Evolutionary conservation across 1,140 invertebrate genomes (phyloP).

Genomic region (Chironomus tepperi): DNA sequence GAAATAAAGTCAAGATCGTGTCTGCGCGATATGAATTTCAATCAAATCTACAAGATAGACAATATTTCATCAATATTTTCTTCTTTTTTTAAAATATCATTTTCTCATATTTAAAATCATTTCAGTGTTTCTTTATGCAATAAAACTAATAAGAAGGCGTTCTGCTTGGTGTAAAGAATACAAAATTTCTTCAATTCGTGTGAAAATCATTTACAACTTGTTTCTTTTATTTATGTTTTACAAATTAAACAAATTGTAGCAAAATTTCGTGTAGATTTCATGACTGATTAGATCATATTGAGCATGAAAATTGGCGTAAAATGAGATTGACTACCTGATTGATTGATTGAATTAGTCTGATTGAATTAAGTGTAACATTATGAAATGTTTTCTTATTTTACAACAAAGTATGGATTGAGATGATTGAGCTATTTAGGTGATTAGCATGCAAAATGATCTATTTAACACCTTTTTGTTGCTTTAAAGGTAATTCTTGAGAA

Average conservation of each 20-base stretch:
- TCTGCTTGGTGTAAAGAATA: background rate
- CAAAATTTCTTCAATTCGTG: background rate
- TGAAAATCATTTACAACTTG: background rate
- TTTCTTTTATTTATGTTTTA: background rate
- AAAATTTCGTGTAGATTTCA: too few relatives aligned
- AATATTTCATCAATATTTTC: background rate
- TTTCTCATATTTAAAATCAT: background rate
- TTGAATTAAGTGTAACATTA: too few relatives aligned
- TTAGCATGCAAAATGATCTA: too few relatives aligned
- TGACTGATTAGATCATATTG: too few relatives aligned
- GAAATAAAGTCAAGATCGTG: constrained; percentile 6
- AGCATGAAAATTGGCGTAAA: too few relatives aligned
- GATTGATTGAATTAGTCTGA: too few relatives aligned
- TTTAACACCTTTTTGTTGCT: too few relatives aligned
- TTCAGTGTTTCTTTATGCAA: background rate
- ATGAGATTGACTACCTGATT: too few relatives aligned
- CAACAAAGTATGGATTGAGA: too few relatives aligned
- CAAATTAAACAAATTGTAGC: background rate
- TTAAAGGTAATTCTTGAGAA: too few relatives aligned
- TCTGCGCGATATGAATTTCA: background rate
- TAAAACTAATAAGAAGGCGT: background rate
- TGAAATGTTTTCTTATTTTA: too few relatives aligned
- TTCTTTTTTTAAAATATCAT: background rate
- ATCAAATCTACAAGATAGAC: background rate
- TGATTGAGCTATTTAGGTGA: too few relatives aligned